Percentiles rank a stretch among this genome's conserved stretches.
These are phyloP conservation scores for Drosophila insularis DNA, from an alignment of 1,140 invertebrate genomes.

Conservation along the genomic window DNA sequence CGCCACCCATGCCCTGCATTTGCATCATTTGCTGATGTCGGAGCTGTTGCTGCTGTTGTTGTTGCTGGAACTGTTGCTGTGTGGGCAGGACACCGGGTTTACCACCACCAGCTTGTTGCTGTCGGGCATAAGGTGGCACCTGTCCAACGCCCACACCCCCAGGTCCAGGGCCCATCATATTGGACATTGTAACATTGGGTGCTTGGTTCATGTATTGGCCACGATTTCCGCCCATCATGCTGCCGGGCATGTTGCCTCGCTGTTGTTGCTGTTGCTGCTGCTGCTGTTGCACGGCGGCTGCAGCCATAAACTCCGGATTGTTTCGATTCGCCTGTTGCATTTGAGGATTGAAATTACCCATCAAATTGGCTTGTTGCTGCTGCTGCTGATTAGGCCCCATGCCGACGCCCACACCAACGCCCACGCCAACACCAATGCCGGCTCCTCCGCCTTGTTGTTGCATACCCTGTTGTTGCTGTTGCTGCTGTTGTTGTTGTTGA, in stretches of 20 bases:
- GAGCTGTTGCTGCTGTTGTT: conserved; percentile 78
- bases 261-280: conserved; percentile 83
- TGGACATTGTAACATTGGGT: conserved; percentile 83
- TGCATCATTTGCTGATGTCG: conserved; percentile 82
- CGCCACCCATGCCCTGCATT: conserved; percentile 76
- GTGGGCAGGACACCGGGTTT: conserved; percentile 71
- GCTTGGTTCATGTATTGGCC: conserved; percentile 81
- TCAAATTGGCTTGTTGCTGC: conserved; percentile 82
- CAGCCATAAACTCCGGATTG: conserved; percentile 82
- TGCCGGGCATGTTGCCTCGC: conserved; percentile 58
- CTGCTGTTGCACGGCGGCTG: conserved; percentile 57
- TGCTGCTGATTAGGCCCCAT: conserved; percentile 63
- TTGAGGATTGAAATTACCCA: conserved; percentile 79
- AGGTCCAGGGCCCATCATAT: conserved; percentile 83
- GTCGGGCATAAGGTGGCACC: conserved; percentile 82
- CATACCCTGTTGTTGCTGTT: conserved; percentile 67
- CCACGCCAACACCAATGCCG: conserved; percentile 36
- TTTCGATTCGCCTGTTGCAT: conserved; percentile 81
- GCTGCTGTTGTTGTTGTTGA: conserved; percentile 68
- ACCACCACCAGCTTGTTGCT: conserved; percentile 71
- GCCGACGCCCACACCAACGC: conserved; percentile 76
- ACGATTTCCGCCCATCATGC: conserved; percentile 81
- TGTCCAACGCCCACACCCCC: conserved; percentile 71
- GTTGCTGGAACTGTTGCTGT: conserved; percentile 78
- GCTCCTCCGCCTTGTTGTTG: conserved; percentile 59